phyloP scores from a whole-genome alignment of 2,888 invertebrate species.

The Muschampia plurimacula region DNA sequence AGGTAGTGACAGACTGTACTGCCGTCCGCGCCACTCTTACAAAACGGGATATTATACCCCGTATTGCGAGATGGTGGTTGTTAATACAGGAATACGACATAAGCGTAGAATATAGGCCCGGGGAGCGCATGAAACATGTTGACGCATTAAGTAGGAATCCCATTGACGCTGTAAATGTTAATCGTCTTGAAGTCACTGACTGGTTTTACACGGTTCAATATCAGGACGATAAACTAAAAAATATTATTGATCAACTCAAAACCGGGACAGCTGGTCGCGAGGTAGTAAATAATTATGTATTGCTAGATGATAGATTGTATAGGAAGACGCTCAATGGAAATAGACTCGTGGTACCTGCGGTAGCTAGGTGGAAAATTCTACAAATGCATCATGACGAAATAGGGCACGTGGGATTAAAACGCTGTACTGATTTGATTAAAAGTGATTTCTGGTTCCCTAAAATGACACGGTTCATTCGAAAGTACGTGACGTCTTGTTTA shows the following conservation, averaged over 20 bases:
- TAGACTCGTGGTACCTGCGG: constrained; percentile 50
- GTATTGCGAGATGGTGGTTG: constrained; percentile 58
- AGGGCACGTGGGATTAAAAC: constrained; percentile 50
- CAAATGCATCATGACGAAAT: constrained; percentile 55
- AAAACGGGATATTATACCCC: constrained; percentile 50
- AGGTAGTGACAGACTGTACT: constrained; percentile 53
- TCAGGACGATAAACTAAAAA: constrained; percentile 45
- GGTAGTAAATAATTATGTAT: constrained; percentile 44
- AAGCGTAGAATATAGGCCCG: constrained; percentile 53
- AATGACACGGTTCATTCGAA: constrained; percentile 48
- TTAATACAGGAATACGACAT: constrained; percentile 55
- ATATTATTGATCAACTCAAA: constrained; percentile 32
- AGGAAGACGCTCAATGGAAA: constrained; percentile 45
- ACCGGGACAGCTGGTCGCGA: constrained; percentile 19
- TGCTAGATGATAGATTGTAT: constrained; percentile 44
- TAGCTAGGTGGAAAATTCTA: constrained; percentile 51
- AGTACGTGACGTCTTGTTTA: constrained; percentile 49
- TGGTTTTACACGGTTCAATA: constrained; percentile 49
- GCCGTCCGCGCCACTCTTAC: constrained; percentile 51
- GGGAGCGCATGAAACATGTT: constrained; percentile 30
- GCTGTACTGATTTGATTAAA: constrained; percentile 49
- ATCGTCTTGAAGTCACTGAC: constrained; percentile 45
- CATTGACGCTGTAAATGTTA: constrained; percentile 38
- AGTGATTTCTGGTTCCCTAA: constrained; percentile 53
- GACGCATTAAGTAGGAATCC: constrained; percentile 1